Evolutionary conservation across 2,888 invertebrate species (phyloP).

Genomic region (Calephelis perditalis): DNA sequence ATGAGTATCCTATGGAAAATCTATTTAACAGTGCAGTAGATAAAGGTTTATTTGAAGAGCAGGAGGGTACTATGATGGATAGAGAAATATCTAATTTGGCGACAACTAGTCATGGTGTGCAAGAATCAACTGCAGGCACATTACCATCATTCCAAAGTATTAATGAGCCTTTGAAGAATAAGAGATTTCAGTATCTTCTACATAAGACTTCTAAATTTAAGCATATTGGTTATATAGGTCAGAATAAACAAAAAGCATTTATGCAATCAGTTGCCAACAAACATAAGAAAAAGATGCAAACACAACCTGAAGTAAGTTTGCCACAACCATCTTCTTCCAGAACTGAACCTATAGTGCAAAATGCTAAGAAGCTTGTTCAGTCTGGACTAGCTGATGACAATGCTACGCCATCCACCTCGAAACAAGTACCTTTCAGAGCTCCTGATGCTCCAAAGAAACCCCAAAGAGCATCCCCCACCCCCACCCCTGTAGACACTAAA

Average conservation of each 20-base stretch:
- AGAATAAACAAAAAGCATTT: conserved; percentile 71
- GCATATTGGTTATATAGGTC: conserved; percentile 56
- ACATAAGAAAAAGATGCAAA: conserved; percentile 69
- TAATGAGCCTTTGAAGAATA: conserved; percentile 69
- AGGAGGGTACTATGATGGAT: conserved; percentile 70
- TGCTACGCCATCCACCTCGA: conserved; percentile 59
- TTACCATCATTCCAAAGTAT: conserved; percentile 67
- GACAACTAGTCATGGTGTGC: conserved; percentile 65
- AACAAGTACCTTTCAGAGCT: conserved; percentile 53
- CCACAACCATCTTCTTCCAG: conserved; percentile 66
- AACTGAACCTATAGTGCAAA: conserved; percentile 58
- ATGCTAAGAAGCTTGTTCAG: conserved; percentile 56
- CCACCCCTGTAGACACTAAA: conserved; percentile 79
- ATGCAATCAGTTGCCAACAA: conserved; percentile 74
- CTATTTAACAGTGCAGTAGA: conserved; percentile 71
- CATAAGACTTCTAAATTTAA: conserved; percentile 74
- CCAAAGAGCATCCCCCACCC: conserved; percentile 52
- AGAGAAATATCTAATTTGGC: conserved; percentile 71
- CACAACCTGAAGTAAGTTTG: conserved; percentile 48
- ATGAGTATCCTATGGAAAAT: conserved; percentile 73
- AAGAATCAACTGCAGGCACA: conserved; percentile 55
- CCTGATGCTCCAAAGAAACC: conserved; percentile 60
- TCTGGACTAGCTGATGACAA: conserved; percentile 51
- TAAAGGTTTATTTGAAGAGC: conserved; percentile 67
- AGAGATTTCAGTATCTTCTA: conserved; percentile 69